phyloP scores from a whole-genome alignment of 2,888 invertebrate genomes.

The Baronia brevicornis region DNA sequence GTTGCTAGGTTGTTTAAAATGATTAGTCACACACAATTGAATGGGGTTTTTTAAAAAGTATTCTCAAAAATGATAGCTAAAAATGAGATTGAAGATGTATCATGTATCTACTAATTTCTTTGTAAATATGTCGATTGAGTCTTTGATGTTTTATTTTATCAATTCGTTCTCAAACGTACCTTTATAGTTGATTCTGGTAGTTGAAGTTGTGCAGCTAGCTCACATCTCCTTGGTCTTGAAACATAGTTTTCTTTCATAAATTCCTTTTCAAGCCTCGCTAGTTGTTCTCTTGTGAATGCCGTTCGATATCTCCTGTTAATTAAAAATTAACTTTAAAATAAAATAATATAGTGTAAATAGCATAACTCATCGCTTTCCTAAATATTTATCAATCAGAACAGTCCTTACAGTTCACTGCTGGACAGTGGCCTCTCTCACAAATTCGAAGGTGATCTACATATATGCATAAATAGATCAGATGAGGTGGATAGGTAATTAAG shows the following conservation, averaged over 20 bases:
- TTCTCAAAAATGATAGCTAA: constrained; percentile 3
- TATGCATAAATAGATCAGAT: too few relatives aligned
- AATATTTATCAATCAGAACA: neutral
- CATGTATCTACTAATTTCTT: neutral
- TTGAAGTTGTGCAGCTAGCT: constrained; percentile 93
- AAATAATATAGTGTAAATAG: too few relatives aligned
- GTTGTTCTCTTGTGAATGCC: constrained; percentile 96
- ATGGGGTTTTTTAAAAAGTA: too few relatives aligned
- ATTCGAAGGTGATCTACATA: too few relatives aligned
- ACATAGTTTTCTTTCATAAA: constrained; percentile 98
- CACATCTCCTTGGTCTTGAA: constrained; percentile 94
- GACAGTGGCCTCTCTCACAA: too few relatives aligned
- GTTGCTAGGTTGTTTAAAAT: too few relatives aligned
- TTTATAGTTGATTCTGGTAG: constrained; percentile 98
- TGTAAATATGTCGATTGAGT: neutral
- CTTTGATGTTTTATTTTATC: neutral
- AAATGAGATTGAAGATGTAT: constrained; percentile 1
- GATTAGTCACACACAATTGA: too few relatives aligned
- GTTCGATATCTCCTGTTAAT: constrained; percentile 89
- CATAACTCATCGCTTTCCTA: neutral
- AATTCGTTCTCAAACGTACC: constrained; percentile 71
- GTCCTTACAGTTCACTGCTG: neutral
- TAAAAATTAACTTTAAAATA: constrained; percentile 7
- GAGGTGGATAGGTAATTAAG: neutral
- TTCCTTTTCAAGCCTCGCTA: constrained; percentile 94